phyloP scores from a whole-genome alignment of 1,140 invertebrate genomes.

The Gryon sp. region DNA sequence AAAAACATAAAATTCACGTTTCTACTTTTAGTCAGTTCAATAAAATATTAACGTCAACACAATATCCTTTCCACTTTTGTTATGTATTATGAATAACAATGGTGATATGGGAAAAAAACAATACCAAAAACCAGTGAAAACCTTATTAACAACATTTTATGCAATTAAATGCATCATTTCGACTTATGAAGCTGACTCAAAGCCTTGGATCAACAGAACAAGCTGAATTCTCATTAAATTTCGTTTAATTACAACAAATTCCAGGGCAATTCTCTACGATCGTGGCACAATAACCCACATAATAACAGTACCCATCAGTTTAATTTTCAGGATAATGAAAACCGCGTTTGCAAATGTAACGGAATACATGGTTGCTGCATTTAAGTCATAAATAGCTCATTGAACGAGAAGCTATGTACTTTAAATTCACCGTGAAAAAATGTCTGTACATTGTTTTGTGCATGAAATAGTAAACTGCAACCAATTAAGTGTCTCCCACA shows the following conservation, averaged over 20 bases:
- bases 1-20: no score
- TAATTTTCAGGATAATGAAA: slow-evolving; percentile 33
- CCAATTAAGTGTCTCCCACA: no score
- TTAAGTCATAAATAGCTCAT: background rate
- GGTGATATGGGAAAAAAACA: no score
- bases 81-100: no score
- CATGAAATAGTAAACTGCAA: no score
- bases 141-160: background rate
- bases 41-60: no score
- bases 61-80: no score
- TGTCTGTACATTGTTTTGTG: no score
- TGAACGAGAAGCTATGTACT: no score
- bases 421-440: no score
- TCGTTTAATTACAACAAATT: slow-evolving; percentile 40
- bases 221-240: slow-evolving; percentile 38
- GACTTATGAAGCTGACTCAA: slow-evolving; percentile 5
- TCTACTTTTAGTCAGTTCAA: no score
- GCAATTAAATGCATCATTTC: background rate
- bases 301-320: slow-evolving; percentile 36
- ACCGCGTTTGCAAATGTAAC: slow-evolving; percentile 13
- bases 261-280: slow-evolving; percentile 4
- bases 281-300: slow-evolving; percentile 24
- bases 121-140: no score
- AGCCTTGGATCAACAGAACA: background rate
- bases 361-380: background rate